Evolutionary conservation across 2,888 invertebrate species (phyloP).

Genomic region (Ectobius pallidus): DNA sequence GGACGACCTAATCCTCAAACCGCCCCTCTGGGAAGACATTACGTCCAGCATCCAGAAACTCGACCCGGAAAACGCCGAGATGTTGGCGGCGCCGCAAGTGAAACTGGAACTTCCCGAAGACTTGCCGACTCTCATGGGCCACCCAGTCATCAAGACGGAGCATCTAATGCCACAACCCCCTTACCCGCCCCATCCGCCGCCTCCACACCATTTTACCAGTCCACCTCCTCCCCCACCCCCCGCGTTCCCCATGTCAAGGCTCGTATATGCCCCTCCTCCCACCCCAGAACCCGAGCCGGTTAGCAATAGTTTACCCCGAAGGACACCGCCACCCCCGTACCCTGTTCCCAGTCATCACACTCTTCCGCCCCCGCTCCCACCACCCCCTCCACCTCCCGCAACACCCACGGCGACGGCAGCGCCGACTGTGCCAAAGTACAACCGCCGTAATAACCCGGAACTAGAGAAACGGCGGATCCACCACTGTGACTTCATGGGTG

Average conservation of each 20-base stretch:
- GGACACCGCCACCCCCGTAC: conserved; percentile 80
- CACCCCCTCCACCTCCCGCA: conserved; percentile 49
- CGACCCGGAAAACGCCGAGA: conserved; percentile 88
- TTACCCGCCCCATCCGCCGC: conserved; percentile 48
- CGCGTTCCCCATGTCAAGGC: conserved; percentile 50
- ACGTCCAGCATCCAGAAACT: conserved; percentile 89
- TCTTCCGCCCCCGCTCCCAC: conserved; percentile 42
- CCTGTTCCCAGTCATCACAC: conserved; percentile 60
- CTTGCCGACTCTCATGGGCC: conserved; percentile 34
- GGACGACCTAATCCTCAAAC: conserved; percentile 86
- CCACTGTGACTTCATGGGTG: conserved; percentile 94
- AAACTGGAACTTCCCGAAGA: conserved; percentile 80
- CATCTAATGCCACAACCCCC: conserved; percentile 56
- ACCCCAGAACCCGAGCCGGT: conserved; percentile 88
- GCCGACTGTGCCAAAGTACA: conserved; percentile 68
- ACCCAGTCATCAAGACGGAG: conserved; percentile 44
- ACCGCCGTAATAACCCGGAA: conserved; percentile 95
- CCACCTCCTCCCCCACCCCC: conserved; percentile 54
- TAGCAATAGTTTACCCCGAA: conserved; percentile 64
- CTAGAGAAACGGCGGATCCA: conserved; percentile 94
- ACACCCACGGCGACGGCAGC: conserved; percentile 48
- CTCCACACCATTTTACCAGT: too few relatives aligned
- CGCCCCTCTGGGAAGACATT: conserved; percentile 88
- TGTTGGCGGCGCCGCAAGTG: conserved; percentile 72
- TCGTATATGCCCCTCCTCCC: conserved; percentile 84